A percentile compares a stretch with the other conserved stretches of the same genome.
Evolutionary conservation across 2,797 vertebrate genomes (phyloP).

Genomic region (Babyrousa celebensis): DNA sequence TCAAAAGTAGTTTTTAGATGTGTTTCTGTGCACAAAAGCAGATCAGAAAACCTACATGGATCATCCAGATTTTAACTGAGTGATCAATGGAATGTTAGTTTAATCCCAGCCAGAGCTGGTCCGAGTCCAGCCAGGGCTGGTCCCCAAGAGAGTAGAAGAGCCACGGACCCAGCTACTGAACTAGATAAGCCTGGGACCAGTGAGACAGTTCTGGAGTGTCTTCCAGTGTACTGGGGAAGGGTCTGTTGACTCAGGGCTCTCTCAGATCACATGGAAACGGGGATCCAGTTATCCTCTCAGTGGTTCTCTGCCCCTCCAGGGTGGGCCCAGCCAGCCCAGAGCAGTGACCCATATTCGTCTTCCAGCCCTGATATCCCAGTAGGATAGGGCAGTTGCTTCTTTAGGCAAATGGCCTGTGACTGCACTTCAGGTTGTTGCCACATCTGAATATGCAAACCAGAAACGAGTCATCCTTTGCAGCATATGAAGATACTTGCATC

Average conservation of each 20-base stretch:
- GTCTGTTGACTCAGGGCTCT: not conserved
- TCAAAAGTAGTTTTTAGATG: not conserved
- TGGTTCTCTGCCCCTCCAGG: not conserved
- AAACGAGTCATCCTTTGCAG: not conserved
- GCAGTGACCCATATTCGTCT: not conserved
- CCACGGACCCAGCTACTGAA: not conserved
- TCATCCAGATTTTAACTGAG: conserved; percentile 32
- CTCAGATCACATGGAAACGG: not conserved
- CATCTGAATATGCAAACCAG: not conserved
- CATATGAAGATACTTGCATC: not conserved
- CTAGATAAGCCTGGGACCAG: not conserved
- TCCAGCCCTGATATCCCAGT: not conserved
- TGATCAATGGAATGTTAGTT: not conserved
- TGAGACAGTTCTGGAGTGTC: not conserved
- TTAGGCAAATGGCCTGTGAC: not conserved
- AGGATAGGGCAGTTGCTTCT: not conserved
- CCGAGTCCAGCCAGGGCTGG: not conserved
- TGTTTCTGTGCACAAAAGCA: not conserved
- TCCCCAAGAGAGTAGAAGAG: not conserved
- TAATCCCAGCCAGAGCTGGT: conserved; percentile 8
- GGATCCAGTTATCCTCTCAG: not conserved
- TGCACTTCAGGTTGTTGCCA: not conserved
- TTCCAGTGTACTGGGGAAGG: not conserved
- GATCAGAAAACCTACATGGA: not conserved
- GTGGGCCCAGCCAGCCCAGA: not conserved